Base-by-base conservation (phyloP, 2,888 invertebrate species). In the Syritta pipiens region DNA sequence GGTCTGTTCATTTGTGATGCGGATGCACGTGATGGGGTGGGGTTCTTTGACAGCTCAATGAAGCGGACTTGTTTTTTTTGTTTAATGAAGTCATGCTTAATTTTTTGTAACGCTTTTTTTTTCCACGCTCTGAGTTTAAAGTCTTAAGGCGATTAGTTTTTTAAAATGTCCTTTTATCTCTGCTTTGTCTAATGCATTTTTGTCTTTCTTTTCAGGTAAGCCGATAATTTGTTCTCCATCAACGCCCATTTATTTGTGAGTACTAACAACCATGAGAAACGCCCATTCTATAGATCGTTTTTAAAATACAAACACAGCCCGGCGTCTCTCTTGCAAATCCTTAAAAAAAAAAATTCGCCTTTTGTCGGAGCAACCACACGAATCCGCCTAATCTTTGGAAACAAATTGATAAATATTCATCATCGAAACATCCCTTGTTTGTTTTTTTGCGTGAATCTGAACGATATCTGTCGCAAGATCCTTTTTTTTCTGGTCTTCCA, bases 201-300 rank as follows among this genome's bases (percentile, higher is more conserved):
- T 35, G 32, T 60, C 17, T 77, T 12, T 72, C 46, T 7, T 77
- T 77, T 55, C 77, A 77, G 77, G 77, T 77, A 77, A 77, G 77
- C 65, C 55, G 77, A 77, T 77, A 77, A 77, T 72, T 67, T 65
- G 65, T 60, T 65, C 48, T 69, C n/a, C n/a, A n/a, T n/a, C n/a
- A n/a, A n/a, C n/a, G n/a, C 17, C 32, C 19, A 26, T 28, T 63
- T 30, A 48, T 48, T 44, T 22, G 26, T 65, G 32, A 49, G 71
- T 72, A 59, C 19, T 72, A 49, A 57, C 24, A 65, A 60, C 53
- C 74, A 60, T 67, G 46, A 60, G 51, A 60, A 51, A 51, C 65
- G 65, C 53, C 77, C 28, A 46, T 59, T 12, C 1, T 24, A 55
- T n/a, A 60, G 60, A 63, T 32, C 40, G 35, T 60, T 71, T 65